Conservation (phyloP, 2,113 vertebrate genomes). For the Phaethornis superciliosus region DNA sequence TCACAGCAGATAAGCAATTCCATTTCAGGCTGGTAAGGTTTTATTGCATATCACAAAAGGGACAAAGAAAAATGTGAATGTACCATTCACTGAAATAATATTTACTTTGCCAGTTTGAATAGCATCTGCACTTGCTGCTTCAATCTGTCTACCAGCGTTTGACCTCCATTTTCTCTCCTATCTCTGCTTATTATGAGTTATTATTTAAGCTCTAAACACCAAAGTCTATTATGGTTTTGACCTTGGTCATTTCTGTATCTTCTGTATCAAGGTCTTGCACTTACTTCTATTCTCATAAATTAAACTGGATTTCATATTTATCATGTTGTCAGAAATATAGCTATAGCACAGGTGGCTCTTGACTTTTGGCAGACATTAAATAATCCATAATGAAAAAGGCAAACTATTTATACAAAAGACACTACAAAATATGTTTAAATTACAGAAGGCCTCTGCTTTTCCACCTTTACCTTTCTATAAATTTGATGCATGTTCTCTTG, state of each 20-base stretch:
- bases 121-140: constrained; percentile 26
- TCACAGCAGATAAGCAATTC: neutral
- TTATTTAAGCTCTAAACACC: constrained; percentile 58
- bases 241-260: constrained; percentile 53
- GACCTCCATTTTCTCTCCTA: constrained; percentile 49
- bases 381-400: constrained; percentile 16
- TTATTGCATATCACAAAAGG: neutral
- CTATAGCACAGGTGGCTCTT: neutral
- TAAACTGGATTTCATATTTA: constrained; percentile 62
- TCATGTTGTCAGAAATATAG: constrained; percentile 20
- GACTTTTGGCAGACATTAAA: constrained; percentile 54
- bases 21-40: neutral
- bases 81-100: constrained; percentile 33
- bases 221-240: constrained; percentile 52
- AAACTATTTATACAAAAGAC: constrained; percentile 12
- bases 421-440: neutral
- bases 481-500: neutral
- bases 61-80: neutral
- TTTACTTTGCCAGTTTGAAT: constrained; percentile 56
- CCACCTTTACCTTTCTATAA: neutral
- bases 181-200: constrained; percentile 49
- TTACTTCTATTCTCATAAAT: constrained; percentile 56
- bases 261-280: constrained; percentile 5
- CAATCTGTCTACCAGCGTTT: constrained; percentile 25
- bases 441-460: neutral